Evolutionary conservation across 2,113 vertebrate species (phyloP).

Genomic region (Cynopterus brachyotis): DNA sequence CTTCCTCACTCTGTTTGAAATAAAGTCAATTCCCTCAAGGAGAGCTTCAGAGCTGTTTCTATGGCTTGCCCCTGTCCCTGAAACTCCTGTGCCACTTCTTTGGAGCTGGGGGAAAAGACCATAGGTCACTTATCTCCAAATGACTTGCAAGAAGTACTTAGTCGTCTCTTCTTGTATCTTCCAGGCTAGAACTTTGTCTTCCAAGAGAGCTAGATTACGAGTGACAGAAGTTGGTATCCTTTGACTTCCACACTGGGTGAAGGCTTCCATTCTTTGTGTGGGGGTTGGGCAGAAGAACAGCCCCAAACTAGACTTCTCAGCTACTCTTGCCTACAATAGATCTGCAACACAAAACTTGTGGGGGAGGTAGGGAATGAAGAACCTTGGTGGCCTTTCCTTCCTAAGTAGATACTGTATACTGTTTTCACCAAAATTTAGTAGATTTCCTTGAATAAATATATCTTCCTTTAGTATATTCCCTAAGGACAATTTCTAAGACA

Average conservation of each 20-base stretch:
- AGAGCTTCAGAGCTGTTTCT: not conserved
- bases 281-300: not conserved
- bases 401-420: not conserved
- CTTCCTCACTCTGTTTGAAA: not conserved
- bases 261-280: not conserved
- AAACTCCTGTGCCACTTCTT: not conserved
- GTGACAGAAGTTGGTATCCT: too few relatives aligned
- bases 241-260: not conserved
- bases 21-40: not conserved
- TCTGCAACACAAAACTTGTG: not conserved
- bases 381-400: not conserved
- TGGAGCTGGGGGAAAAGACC: not conserved
- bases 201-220: not conserved
- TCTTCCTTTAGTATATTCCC: not conserved
- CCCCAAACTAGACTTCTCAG: not conserved
- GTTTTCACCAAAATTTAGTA: too few relatives aligned
- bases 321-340: not conserved
- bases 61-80: not conserved
- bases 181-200: not conserved
- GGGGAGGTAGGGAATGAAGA: not conserved
- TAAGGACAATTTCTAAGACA: not conserved
- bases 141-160: too few relatives aligned
- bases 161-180: not conserved
- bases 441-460: not conserved
- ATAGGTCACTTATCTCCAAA: not conserved